Conservation (phyloP, 2,797 vertebrate species). For the Periophthalmus magnuspinnatus region DNA sequence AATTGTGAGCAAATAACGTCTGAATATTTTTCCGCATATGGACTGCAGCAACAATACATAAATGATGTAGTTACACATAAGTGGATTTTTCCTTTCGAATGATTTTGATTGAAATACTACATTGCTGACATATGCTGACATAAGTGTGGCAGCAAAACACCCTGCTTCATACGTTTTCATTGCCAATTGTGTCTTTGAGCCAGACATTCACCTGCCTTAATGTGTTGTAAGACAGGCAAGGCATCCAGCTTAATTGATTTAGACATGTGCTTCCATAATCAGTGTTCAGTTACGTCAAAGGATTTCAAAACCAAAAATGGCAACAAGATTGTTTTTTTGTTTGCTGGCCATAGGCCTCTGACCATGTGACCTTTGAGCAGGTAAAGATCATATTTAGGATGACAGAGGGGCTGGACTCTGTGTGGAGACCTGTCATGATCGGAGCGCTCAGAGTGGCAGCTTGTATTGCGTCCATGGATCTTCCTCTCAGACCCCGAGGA, state of each 20-base stretch:
- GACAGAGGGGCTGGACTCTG: conserved; percentile 19
- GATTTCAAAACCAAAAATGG: too few relatives aligned
- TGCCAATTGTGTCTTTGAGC: not conserved
- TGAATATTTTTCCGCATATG: not conserved
- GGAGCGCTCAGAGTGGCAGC: conserved; percentile 41
- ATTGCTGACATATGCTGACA: too few relatives aligned
- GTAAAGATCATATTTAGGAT: conserved; percentile 25
- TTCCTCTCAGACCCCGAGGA: conserved; percentile 52
- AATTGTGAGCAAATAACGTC: not conserved
- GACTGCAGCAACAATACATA: not conserved
- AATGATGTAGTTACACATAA: not conserved
- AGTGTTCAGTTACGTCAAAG: not conserved
- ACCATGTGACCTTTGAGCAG: conserved; percentile 36
- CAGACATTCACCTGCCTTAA: too few relatives aligned
- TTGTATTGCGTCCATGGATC: conserved; percentile 34
- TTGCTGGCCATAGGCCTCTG: conserved; percentile 11
- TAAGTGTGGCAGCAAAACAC: not conserved
- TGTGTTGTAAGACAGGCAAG: too few relatives aligned
- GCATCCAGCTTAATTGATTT: too few relatives aligned
- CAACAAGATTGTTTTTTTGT: too few relatives aligned
- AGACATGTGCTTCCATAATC: not conserved
- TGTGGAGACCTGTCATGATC: conserved; percentile 36
- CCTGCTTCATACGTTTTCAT: not conserved
- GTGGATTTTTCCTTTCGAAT: not conserved
- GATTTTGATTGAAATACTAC: not conserved